Conservation (phyloP, 2,113 vertebrate genomes). For the Triplophysa siluroides region DNA sequence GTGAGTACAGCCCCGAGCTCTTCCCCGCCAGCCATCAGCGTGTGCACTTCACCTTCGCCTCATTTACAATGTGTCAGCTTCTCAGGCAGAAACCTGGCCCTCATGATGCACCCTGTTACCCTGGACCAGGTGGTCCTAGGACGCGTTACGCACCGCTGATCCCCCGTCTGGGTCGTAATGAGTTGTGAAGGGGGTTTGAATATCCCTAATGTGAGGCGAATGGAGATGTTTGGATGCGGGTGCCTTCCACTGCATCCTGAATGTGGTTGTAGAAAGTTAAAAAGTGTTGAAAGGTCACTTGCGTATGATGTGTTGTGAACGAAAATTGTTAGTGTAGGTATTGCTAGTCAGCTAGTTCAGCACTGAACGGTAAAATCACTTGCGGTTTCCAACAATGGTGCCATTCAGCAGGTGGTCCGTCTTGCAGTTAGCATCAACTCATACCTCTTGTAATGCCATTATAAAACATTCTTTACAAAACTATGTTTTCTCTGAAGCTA, state of each 20-base stretch:
- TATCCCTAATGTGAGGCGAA: slow-evolving; percentile 40
- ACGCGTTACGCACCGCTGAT: not conserved
- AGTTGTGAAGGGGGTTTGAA: slow-evolving; percentile 30
- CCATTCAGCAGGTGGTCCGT: slow-evolving; percentile 12
- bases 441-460: slow-evolving; percentile 17
- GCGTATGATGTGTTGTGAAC: too few relatives aligned
- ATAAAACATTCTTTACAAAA: not conserved
- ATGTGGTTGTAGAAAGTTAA: too few relatives aligned
- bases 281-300: too few relatives aligned
- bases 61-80: slow-evolving; percentile 51
- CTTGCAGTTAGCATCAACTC: not conserved
- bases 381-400: slow-evolving; percentile 28
- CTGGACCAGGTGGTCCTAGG: slow-evolving; percentile 1
- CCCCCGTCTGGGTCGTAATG: slow-evolving; percentile 23
- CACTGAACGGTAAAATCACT: not conserved
- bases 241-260: slow-evolving; percentile 4
- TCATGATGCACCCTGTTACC: slow-evolving; percentile 29
- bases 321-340: too few relatives aligned
- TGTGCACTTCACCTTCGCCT: slow-evolving; percentile 32
- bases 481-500: not conserved
- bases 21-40: slow-evolving; percentile 24
- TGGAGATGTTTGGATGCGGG: slow-evolving; percentile 35
- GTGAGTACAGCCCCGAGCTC: slow-evolving; percentile 4
- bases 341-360: too few relatives aligned
- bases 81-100: slow-evolving; percentile 38